Percentiles rank a stretch among this genome's conserved stretches.
Conservation (phyloP, 2,888 invertebrate species). For the Eurytoma californica region DNA sequence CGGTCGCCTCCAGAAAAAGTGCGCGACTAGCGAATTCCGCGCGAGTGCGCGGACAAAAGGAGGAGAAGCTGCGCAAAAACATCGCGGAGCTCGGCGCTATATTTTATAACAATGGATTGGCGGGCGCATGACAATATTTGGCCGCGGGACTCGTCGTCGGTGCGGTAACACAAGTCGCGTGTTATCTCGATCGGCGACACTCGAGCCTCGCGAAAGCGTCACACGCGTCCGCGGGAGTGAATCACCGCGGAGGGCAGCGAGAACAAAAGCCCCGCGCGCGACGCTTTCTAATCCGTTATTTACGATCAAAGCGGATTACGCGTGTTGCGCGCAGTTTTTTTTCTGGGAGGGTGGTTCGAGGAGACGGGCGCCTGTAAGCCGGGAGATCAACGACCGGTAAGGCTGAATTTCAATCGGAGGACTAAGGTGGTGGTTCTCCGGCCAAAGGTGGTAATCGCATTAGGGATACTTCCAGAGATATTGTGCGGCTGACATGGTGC, state of each 20-base stretch:
- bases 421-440: too few relatives aligned
- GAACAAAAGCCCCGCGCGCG: conserved; percentile 20
- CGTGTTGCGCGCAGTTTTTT: neutral
- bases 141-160: neutral
- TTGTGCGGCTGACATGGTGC: neutral
- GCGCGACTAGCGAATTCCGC: neutral
- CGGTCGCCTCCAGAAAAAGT: neutral
- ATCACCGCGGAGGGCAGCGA: conserved; percentile 24
- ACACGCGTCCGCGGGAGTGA: conserved; percentile 21
- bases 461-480: neutral
- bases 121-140: conserved; percentile 31
- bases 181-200: conserved; percentile 27
- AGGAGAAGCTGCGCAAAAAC: conserved; percentile 23
- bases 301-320: conserved; percentile 4
- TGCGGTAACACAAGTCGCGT: conserved; percentile 30
- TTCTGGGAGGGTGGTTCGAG: neutral
- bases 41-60: neutral
- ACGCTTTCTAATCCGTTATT: conserved; percentile 44
- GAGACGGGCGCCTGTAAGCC: too few relatives aligned
- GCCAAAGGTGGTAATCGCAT: neutral
- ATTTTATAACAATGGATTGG: conserved; percentile 20
- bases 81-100: neutral
- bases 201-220: conserved; percentile 5
- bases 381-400: too few relatives aligned
- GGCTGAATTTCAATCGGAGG: too few relatives aligned